Base-by-base conservation (phyloP, 2,888 invertebrate genomes). In the Oithona nana region DNA sequence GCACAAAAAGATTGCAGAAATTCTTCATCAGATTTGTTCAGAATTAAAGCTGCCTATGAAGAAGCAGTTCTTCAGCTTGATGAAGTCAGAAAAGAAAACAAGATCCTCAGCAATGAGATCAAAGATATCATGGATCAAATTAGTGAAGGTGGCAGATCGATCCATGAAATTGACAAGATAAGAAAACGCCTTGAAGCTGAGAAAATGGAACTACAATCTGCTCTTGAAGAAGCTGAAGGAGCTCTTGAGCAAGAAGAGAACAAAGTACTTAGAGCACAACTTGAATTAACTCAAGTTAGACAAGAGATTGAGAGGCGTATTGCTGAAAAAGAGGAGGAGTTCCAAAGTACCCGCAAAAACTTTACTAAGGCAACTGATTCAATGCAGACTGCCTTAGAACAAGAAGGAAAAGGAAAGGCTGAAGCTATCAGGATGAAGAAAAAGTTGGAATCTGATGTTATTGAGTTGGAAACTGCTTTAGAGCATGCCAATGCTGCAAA, bases 271-370 rank as follows among this genome's bases (percentile, higher is more conserved):
- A 66, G 65, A 54, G 75, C 74, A 30, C 95, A 97, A 78, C 83
- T 97, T 69, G 97, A 98, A 79, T 82, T 95, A 75, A 90, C 89
- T 71, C 93, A 95, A 78, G 93, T 98, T 72, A 87, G 97, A 75
- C 92, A 94, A 77, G 97, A 98, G 79, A 97, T 98, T 76, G 98
- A 98, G 79, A 86, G 94, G 73, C 86, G 97, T 73, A 89, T 98
- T 77, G 93, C 94, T 75, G 98, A 98, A 83, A 98, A 98, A 81
- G 97, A 98, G 74, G 98, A 98, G 73, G 98, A 98, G 78, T 98
- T 98, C 82, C 97, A 98, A 76, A 97, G 95, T 78, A 98, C 97
- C 61, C 73, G 75, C 73, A 73, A 64, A 66, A 66, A 59, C 13
- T 31, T 30, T 22, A 22, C 52, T 20, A 61, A 61, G 74, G 65